Conservation (phyloP, 2,888 invertebrate species). For the Eristalinus sepulchralis region DNA sequence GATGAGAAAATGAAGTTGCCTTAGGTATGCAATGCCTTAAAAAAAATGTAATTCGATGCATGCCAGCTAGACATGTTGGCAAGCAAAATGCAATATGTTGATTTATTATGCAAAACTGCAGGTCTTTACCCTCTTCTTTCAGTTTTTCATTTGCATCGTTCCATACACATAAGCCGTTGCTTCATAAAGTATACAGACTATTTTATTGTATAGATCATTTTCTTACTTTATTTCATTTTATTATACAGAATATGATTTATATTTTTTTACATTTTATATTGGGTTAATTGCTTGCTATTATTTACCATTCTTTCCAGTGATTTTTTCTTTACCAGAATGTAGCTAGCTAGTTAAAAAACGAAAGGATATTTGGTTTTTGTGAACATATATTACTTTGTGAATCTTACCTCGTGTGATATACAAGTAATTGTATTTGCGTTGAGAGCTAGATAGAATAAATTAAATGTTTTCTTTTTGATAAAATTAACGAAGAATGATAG, state of each 20-base stretch:
- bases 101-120: too few species aligned
- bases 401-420: slow-evolving; percentile 42
- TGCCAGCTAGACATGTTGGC: too few species aligned
- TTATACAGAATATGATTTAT: slow-evolving; percentile 63
- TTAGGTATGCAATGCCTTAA: too few species aligned
- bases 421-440: slow-evolving; percentile 8
- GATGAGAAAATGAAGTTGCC: too few species aligned
- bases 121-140: too few species aligned
- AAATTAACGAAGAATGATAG: slow-evolving; percentile 45
- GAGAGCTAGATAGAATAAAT: slow-evolving; percentile 32
- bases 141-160: too few species aligned
- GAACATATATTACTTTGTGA: background rate
- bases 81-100: too few species aligned
- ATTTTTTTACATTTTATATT: slow-evolving; percentile 23
- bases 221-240: slow-evolving; percentile 56
- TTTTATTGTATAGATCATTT: slow-evolving; percentile 47
- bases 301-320: slow-evolving; percentile 36
- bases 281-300: slow-evolving; percentile 48
- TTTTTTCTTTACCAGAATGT: slow-evolving; percentile 29
- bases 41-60: too few species aligned
- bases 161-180: background rate
- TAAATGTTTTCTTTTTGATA: slow-evolving; percentile 19
- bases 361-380: background rate
- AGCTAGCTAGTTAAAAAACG: slow-evolving; percentile 24
- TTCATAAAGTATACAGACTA: too few species aligned